phyloP scores from a whole-genome alignment of 2,797 vertebrate species.

The Arnoldichthys spilopterus region DNA sequence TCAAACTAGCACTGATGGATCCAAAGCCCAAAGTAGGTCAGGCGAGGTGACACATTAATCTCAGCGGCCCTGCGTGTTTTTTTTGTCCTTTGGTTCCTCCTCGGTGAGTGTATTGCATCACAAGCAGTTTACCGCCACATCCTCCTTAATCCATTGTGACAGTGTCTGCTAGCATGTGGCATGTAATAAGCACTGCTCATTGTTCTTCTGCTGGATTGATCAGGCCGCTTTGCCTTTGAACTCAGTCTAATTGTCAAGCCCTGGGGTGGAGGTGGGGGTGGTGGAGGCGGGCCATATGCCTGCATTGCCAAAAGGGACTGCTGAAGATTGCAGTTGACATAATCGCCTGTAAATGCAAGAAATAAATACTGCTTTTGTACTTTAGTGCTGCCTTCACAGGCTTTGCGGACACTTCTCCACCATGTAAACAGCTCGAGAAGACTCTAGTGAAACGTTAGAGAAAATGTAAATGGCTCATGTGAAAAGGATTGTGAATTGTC shows the following conservation, averaged over 20 bases:
- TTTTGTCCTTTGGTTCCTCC: background rate
- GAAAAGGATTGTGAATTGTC: background rate
- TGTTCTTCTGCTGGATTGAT: constrained; percentile 47
- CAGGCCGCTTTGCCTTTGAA: constrained; percentile 49
- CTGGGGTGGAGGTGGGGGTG: too few species aligned
- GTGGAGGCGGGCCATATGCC: constrained; percentile 29
- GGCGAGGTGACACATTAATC: constrained; percentile 60
- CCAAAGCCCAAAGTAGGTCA: constrained; percentile 70
- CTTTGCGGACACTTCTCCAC: background rate
- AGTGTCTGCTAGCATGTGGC: constrained; percentile 44
- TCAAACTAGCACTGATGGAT: constrained; percentile 62
- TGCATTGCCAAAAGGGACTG: constrained; percentile 17
- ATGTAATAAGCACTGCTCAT: constrained; percentile 47
- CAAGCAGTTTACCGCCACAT: constrained; percentile 50
- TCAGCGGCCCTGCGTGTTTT: background rate
- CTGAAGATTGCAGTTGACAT: constrained; percentile 29
- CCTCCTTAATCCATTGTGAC: constrained; percentile 55
- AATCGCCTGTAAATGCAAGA: constrained; percentile 28
- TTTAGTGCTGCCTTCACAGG: background rate
- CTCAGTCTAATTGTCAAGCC: constrained; percentile 40
- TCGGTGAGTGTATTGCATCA: constrained; percentile 50
- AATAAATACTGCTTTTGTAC: constrained; percentile 8
- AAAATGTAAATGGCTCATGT: background rate
- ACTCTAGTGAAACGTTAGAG: background rate
- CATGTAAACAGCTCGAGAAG: background rate